Evolutionary conservation across 2,113 vertebrate genomes (phyloP).

Genomic region (Nyctibius bracteatus): DNA sequence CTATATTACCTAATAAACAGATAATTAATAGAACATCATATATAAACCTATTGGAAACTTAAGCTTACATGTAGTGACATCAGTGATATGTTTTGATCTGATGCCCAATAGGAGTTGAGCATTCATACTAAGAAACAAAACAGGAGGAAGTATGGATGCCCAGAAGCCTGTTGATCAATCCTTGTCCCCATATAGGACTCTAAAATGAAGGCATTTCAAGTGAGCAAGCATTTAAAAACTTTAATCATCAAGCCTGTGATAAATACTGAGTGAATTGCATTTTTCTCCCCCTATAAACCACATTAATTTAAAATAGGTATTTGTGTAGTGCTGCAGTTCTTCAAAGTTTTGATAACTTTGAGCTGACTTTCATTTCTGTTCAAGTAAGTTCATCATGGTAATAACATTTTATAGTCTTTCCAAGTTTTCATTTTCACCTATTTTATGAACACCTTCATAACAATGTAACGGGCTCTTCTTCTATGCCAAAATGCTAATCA

Average conservation of each 20-base stretch:
- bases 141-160: not conserved
- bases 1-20: not conserved
- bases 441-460: constrained; percentile 49
- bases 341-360: constrained; percentile 30
- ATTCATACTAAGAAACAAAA: not conserved
- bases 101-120: not conserved
- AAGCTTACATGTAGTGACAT: not conserved
- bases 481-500: constrained; percentile 33
- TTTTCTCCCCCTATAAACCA: not conserved
- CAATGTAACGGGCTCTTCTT: not conserved
- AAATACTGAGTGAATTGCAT: not conserved
- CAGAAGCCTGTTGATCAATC: not conserved
- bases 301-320: not conserved
- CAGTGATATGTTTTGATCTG: not conserved
- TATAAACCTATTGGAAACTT: not conserved
- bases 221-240: not conserved
- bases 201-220: not conserved
- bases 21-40: not conserved
- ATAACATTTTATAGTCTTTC: constrained; percentile 29
- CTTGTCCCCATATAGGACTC: not conserved
- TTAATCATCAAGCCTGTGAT: not conserved
- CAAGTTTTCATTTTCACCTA: constrained; percentile 21
- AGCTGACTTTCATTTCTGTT: constrained; percentile 20
- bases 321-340: not conserved
- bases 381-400: not conserved